Evolutionary conservation across 64 coral and sea anemone species (phyloP).

Genomic region (Montipora foliosa): DNA sequence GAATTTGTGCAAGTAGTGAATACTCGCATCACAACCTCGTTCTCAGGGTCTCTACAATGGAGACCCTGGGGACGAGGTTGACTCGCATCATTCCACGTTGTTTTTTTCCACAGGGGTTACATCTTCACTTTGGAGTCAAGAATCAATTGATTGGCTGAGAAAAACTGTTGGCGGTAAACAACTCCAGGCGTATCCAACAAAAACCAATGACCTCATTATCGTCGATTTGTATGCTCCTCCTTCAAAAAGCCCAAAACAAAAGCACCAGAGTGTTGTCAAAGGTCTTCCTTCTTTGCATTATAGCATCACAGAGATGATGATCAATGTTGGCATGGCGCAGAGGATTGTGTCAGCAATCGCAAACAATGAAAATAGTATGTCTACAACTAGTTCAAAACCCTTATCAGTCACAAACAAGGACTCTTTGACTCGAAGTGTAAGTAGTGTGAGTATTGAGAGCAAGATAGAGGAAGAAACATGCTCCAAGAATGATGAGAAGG

Average conservation of each 20-base stretch:
- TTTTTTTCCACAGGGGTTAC: too few relatives aligned
- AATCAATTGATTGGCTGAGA: constrained; percentile 77
- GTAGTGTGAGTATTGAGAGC: constrained; percentile 58
- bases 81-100: too few relatives aligned
- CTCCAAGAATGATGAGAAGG: not conserved
- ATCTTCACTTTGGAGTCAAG: constrained; percentile 69
- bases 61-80: too few relatives aligned
- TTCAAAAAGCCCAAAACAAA: not conserved
- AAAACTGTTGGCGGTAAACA: constrained; percentile 74
- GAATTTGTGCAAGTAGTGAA: too few relatives aligned
- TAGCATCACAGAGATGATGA: constrained; percentile 89
- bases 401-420: constrained; percentile 41
- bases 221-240: constrained; percentile 70
- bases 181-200: constrained; percentile 74
- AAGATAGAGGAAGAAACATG: constrained; percentile 15
- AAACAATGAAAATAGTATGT: not conserved
- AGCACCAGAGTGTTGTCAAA: not conserved
- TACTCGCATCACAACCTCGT: too few relatives aligned
- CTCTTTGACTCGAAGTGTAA: constrained; percentile 48
- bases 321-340: constrained; percentile 63
- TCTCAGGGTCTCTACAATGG: too few relatives aligned
- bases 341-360: constrained; percentile 19
- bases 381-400: constrained; percentile 37
- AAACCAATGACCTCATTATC: constrained; percentile 56
- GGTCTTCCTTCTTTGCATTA: constrained; percentile 68